Percentiles rank a stretch among this genome's conserved stretches.
These are phyloP conservation scores for Trematomus bernacchii DNA, from an alignment of 2,797 vertebrate genomes.

Conservation along the genomic window DNA sequence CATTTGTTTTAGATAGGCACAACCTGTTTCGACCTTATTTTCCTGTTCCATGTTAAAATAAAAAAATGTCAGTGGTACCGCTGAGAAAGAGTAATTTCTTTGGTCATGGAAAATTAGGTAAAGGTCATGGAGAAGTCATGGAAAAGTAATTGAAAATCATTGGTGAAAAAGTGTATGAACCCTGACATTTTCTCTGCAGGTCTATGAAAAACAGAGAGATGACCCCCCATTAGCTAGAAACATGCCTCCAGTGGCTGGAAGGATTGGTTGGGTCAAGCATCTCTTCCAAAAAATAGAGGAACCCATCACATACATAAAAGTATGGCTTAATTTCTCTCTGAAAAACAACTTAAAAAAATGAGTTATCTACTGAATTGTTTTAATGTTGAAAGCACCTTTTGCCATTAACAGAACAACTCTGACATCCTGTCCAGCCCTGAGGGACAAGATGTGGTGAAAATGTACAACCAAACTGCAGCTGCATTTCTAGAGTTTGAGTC, in stretches of 20 bases:
- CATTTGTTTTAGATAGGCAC: too few relatives aligned
- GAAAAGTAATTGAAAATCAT: too few relatives aligned
- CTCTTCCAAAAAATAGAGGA: conserved; percentile 87
- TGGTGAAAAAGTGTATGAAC: too few relatives aligned
- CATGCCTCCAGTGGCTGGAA: conserved; percentile 87
- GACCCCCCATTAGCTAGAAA: conserved; percentile 85
- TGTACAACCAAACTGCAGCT: conserved; percentile 86
- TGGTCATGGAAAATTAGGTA: too few relatives aligned
- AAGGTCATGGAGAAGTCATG: too few relatives aligned
- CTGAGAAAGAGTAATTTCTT: too few relatives aligned
- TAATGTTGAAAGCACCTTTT: conserved; percentile 1
- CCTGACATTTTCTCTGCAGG: conserved; percentile 62
- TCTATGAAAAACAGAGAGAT: conserved; percentile 83
- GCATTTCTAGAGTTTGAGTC: conserved; percentile 85
- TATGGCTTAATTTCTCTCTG: conserved; percentile 63
- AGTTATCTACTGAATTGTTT: neutral
- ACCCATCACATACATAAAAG: conserved; percentile 87
- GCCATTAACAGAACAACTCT: conserved; percentile 81
- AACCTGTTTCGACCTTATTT: too few relatives aligned
- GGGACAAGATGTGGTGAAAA: conserved; percentile 84
- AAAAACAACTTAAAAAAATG: neutral
- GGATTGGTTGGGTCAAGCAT: conserved; percentile 87
- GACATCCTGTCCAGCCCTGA: conserved; percentile 83
- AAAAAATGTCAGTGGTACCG: too few relatives aligned
- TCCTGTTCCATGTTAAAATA: too few relatives aligned